A percentile compares a stretch with the other conserved stretches of the same genome.
These are phyloP conservation scores for Myoxocephalus aenaeus DNA, from an alignment of 2,797 vertebrate genomes.

Conservation along the genomic window DNA sequence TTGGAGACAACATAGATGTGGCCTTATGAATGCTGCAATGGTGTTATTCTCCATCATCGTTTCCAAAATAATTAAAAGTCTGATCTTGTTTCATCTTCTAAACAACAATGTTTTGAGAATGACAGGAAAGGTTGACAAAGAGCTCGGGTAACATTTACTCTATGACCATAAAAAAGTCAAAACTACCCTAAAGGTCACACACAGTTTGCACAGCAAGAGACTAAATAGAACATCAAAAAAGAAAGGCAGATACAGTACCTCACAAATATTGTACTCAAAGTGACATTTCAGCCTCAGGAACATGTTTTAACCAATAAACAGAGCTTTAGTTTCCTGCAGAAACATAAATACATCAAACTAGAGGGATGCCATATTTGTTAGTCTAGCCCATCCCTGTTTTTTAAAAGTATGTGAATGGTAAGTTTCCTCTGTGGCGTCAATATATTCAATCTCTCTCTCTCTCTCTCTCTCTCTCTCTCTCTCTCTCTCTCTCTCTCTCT, in stretches of 20 bases:
- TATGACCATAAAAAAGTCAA: background rate
- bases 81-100: background rate
- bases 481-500: background rate
- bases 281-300: background rate
- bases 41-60: background rate
- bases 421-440: constrained; percentile 8
- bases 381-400: background rate
- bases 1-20: background rate
- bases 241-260: too few relatives aligned
- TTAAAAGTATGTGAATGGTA: background rate
- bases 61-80: background rate
- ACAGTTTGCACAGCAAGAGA: background rate
- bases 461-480: background rate
- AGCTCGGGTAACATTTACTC: background rate
- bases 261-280: background rate
- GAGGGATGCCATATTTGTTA: constrained; percentile 16
- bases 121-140: background rate
- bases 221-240: background rate
- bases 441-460: constrained; percentile 1
- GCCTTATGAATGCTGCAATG: background rate
- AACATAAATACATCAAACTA: constrained; percentile 18
- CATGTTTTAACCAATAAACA: background rate
- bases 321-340: background rate
- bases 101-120: background rate
- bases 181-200: background rate